phyloP scores from a whole-genome alignment of 2,888 invertebrate species.

The Hemicrepidius hirtus region DNA sequence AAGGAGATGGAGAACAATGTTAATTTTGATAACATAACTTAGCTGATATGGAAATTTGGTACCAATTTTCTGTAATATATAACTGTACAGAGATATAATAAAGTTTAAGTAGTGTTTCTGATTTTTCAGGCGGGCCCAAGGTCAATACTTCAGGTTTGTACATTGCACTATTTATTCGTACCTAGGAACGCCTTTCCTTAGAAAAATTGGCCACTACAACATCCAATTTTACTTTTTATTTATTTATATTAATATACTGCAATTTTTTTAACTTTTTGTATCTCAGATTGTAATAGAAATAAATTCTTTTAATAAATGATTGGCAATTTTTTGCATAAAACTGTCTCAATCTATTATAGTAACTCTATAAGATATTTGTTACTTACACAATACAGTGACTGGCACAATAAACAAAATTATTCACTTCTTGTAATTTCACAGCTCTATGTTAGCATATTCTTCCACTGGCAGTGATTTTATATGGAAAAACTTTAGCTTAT shows the following conservation, averaged over 20 bases:
- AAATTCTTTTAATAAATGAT: neutral
- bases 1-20: neutral
- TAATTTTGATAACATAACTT: constrained; percentile 1
- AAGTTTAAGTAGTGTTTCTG: constrained; percentile 7
- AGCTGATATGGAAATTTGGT: constrained; percentile 44
- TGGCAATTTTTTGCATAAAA: constrained; percentile 8
- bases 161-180: constrained; percentile 36
- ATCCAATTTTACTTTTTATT: neutral
- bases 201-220: neutral
- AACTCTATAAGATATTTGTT: constrained; percentile 25
- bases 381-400: constrained; percentile 44
- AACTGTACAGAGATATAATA: constrained; percentile 13
- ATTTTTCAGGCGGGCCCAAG: constrained; percentile 8
- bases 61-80: constrained; percentile 26
- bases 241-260: neutral
- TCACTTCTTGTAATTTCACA: constrained; percentile 48
- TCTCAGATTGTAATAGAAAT: neutral
- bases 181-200: constrained; percentile 12
- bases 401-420: constrained; percentile 51
- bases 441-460: constrained; percentile 47
- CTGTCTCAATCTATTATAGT: neutral
- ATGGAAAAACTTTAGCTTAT: constrained; percentile 47
- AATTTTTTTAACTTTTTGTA: too few relatives aligned
- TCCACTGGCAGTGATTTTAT: constrained; percentile 55
- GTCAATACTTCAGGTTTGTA: constrained; percentile 30